These are phyloP conservation scores for Smithornis capensis DNA, from an alignment of 2,113 vertebrate genomes.

Conservation along the genomic window DNA sequence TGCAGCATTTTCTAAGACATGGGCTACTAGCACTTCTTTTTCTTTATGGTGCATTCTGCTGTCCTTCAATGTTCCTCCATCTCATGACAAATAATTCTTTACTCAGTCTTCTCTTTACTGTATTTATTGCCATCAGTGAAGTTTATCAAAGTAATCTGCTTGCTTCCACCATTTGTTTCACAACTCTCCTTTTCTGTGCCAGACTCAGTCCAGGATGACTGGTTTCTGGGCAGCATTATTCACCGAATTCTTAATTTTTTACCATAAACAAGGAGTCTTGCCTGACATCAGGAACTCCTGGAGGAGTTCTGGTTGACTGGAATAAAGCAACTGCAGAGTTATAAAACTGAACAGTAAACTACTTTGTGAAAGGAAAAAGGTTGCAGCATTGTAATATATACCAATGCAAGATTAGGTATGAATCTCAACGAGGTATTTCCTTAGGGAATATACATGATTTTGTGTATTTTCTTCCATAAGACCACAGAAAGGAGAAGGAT, in stretches of 20 bases:
- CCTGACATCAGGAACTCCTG: neutral
- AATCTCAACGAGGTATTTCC: neutral
- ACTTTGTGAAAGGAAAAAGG: neutral
- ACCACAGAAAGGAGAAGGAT: neutral
- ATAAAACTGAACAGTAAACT: neutral
- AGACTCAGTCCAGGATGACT: neutral
- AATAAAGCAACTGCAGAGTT: neutral
- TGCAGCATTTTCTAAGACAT: neutral
- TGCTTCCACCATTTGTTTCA: neutral
- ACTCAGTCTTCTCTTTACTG: neutral
- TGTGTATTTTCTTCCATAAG: neutral
- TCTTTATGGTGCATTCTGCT: neutral
- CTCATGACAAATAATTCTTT: neutral
- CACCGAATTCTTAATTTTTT: neutral
- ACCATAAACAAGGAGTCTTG: neutral
- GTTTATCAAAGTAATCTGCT: neutral
- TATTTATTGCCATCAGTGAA: neutral
- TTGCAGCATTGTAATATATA: neutral
- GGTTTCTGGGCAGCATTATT: neutral
- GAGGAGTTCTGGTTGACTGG: neutral
- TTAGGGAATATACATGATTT: neutral
- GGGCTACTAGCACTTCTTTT: neutral
- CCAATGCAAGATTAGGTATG: neutral
- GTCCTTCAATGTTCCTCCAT: neutral
- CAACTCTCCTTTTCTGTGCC: neutral